Conservation (phyloP, 2,888 invertebrate genomes). For the Eilema sororculum region DNA sequence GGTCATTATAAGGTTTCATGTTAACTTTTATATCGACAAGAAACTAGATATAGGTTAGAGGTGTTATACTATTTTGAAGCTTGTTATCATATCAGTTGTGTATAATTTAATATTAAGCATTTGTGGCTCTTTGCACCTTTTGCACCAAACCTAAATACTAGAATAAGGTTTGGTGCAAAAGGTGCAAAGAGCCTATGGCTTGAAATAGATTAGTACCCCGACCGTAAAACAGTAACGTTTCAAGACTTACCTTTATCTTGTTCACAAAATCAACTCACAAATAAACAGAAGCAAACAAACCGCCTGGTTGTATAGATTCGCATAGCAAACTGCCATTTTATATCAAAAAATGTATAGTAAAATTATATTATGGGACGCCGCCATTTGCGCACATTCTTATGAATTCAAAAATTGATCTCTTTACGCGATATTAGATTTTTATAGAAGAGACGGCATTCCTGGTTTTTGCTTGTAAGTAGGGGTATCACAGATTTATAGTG, state of each 20-base stretch:
- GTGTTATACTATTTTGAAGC: no score
- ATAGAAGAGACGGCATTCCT: conserved; percentile 38
- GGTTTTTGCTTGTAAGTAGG: conserved; percentile 15
- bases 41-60: no score
- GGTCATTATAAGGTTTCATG: no score
- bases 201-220: no score
- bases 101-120: no score
- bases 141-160: no score
- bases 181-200: no score
- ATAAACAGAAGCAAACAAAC: background rate
- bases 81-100: no score
- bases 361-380: background rate
- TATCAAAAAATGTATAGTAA: background rate
- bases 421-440: conserved; percentile 27
- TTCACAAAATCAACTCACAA: background rate
- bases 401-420: conserved; percentile 29
- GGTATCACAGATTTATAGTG: background rate
- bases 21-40: no score
- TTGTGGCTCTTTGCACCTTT: no score
- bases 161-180: no score
- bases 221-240: background rate
- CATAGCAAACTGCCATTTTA: conserved; percentile 1
- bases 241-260: background rate
- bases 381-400: conserved; percentile 42
- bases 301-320: background rate